Evolutionary conservation across 2,797 vertebrate species (phyloP).

Genomic region (Coilia nasus): DNA sequence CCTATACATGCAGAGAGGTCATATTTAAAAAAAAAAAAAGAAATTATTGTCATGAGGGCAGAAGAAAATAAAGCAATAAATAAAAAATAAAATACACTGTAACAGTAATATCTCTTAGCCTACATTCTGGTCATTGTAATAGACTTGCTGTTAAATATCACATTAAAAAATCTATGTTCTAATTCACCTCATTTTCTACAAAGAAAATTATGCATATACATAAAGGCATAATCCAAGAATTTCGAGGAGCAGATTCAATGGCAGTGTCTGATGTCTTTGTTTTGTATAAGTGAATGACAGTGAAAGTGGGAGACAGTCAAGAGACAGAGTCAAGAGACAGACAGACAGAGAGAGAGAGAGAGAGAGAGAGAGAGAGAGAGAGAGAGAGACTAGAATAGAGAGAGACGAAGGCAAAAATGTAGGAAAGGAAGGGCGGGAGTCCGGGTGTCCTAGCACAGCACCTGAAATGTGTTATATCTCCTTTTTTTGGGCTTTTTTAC

Average conservation of each 20-base stretch:
- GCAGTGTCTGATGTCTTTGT: constrained; percentile 75
- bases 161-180: background rate
- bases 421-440: constrained; percentile 5
- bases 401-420: constrained; percentile 41
- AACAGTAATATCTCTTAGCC: background rate
- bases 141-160: background rate
- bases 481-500: constrained; percentile 49
- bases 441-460: constrained; percentile 54
- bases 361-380: constrained; percentile 61
- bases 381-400: constrained; percentile 60
- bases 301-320: constrained; percentile 63
- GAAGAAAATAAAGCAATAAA: background rate
- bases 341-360: constrained; percentile 62
- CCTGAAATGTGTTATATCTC: constrained; percentile 62
- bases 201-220: constrained; percentile 3
- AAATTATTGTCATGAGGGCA: background rate
- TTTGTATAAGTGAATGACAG: constrained; percentile 63
- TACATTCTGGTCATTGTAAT: constrained; percentile 11
- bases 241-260: constrained; percentile 59
- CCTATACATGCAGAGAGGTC: background rate
- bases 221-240: constrained; percentile 32
- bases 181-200: background rate
- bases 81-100: background rate
- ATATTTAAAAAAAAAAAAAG: background rate
- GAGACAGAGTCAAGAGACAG: constrained; percentile 68